phyloP scores from a whole-genome alignment of 1,140 invertebrate species.

The Drosophila arizonae region DNA sequence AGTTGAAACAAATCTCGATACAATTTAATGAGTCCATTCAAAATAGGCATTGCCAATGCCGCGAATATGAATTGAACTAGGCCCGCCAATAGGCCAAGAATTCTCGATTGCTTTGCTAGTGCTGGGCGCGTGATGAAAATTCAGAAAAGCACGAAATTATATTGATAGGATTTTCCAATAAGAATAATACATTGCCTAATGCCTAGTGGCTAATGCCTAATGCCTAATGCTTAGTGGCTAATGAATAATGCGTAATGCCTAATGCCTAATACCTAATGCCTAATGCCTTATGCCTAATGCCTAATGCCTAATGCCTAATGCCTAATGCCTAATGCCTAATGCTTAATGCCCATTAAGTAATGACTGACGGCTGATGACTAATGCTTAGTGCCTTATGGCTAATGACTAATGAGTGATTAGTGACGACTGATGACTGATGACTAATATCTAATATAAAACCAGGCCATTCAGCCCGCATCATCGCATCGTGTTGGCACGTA shows the following conservation, averaged over 20 bases:
- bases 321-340: neutral
- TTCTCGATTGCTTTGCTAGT: neutral
- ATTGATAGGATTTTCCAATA: no score
- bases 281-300: neutral
- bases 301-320: neutral
- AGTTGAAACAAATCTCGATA: constrained; percentile 57
- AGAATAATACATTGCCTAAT: neutral
- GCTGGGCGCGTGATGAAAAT: constrained; percentile 1
- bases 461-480: no score
- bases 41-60: constrained; percentile 32
- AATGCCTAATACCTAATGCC: neutral
- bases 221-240: neutral
- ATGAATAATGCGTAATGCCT: neutral
- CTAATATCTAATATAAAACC: no score
- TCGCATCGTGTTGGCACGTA: neutral
- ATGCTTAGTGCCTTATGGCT: neutral
- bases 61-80: constrained; percentile 22
- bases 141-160: neutral
- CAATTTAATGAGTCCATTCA: constrained; percentile 67
- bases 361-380: neutral
- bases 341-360: neutral
- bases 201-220: neutral
- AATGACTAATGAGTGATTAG: neutral
- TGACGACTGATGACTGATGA: neutral
- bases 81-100: constrained; percentile 8